A percentile compares a stretch with the other conserved stretches of the same genome.
phyloP scores from a whole-genome alignment of 2,797 vertebrate species.

The Semotilus atromaculatus region DNA sequence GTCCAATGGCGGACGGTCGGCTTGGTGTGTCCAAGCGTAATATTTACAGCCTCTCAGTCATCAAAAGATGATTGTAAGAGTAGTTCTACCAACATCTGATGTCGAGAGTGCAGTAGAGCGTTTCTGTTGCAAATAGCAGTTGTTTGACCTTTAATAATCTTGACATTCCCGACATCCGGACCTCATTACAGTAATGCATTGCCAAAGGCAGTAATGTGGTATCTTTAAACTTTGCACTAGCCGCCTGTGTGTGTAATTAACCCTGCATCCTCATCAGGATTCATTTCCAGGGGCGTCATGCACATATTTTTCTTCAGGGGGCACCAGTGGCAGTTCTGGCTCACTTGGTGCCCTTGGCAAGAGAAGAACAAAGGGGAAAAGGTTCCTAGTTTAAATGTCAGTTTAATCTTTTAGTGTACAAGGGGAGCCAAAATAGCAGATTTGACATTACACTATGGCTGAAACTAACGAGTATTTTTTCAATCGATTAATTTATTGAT shows the following conservation, averaged over 20 bases:
- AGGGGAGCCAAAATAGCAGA: neutral
- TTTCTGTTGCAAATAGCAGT: conserved; percentile 29
- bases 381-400: neutral
- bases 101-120: neutral
- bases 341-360: conserved; percentile 19
- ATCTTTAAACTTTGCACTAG: conserved; percentile 26
- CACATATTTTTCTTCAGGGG: conserved; percentile 28
- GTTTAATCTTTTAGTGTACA: neutral
- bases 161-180: conserved; percentile 40
- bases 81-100: conserved; percentile 1
- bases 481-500: too few relatives aligned
- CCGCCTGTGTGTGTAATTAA: conserved; percentile 38
- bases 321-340: conserved; percentile 4
- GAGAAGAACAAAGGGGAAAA: neutral
- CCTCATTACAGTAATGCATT: conserved; percentile 41
- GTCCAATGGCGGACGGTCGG: too few relatives aligned
- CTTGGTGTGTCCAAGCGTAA: neutral
- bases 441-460: neutral
- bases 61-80: neutral
- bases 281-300: neutral
- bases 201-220: conserved; percentile 33
- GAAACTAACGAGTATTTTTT: too few relatives aligned
- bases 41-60: neutral
- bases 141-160: conserved; percentile 43
- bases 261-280: conserved; percentile 37